phyloP scores from a whole-genome alignment of 2,888 invertebrate genomes.

The Pyrochroa serraticornis region DNA sequence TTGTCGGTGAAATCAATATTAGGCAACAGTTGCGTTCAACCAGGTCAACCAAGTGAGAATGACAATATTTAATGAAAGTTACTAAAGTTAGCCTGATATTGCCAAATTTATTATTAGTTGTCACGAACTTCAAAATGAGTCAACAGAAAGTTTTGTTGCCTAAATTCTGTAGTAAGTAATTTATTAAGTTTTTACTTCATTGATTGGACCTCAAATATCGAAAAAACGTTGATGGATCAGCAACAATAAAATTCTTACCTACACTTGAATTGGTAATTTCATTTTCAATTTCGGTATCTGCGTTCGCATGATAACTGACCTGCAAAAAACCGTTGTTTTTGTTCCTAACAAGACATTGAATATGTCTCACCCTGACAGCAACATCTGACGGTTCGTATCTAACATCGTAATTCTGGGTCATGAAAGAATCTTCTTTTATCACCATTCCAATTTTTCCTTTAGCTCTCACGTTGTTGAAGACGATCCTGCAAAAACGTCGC shows the following conservation, averaged over 20 bases:
- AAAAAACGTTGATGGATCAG: no score
- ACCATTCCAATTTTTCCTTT: slow-evolving; percentile 64
- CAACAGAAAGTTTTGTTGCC: not conserved
- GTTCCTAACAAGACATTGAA: not conserved
- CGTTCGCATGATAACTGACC: slow-evolving; percentile 46
- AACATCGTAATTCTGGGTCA: slow-evolving; percentile 64
- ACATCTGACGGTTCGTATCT: slow-evolving; percentile 63
- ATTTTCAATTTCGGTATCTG: slow-evolving; percentile 44
- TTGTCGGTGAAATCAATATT: no score
- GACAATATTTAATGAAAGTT: no score
- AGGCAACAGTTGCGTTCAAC: not conserved
- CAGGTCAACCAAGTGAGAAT: no score
- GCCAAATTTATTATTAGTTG: not conserved
- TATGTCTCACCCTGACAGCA: slow-evolving; percentile 61
- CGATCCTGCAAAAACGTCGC: slow-evolving; percentile 57
- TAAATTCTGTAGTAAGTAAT: not conserved
- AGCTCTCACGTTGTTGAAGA: slow-evolving; percentile 62
- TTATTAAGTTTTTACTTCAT: not conserved
- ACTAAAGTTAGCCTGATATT: not conserved
- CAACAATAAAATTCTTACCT: slow-evolving; percentile 42
- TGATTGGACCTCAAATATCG: no score
- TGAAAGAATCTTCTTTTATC: slow-evolving; percentile 63
- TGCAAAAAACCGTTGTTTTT: slow-evolving; percentile 30
- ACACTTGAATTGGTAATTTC: slow-evolving; percentile 43
- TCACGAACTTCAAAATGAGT: no score